Evolutionary conservation across 2,888 invertebrate species (phyloP).

Genomic region (Drosophila sordidula): DNA sequence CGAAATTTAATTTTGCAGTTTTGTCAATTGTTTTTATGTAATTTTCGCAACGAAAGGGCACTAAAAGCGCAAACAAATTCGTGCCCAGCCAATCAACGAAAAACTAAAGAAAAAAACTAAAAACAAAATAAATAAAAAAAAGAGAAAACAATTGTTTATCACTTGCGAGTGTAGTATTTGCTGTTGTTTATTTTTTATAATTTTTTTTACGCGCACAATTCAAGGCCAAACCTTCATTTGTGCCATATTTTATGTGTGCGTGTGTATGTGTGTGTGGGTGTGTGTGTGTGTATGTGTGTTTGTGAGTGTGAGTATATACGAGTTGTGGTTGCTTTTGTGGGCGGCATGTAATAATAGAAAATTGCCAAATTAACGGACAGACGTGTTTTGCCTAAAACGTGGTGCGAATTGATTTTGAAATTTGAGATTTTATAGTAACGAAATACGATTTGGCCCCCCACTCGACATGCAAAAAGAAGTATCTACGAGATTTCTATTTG

Average conservation of each 20-base stretch:
- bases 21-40: constrained; percentile 52
- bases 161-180: constrained; percentile 24
- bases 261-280: background rate
- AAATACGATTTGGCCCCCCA: background rate
- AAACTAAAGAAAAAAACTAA: constrained; percentile 7
- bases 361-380: constrained; percentile 54
- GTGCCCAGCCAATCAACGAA: constrained; percentile 48
- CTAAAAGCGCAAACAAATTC: constrained; percentile 46
- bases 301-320: constrained; percentile 5
- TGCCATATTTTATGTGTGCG: constrained; percentile 53
- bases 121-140: constrained; percentile 27
- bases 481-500: constrained; percentile 51
- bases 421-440: constrained; percentile 1
- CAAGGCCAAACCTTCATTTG: constrained; percentile 75
- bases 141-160: constrained; percentile 78
- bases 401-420: constrained; percentile 47
- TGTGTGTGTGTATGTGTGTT: background rate
- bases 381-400: constrained; percentile 20
- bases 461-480: constrained; percentile 15
- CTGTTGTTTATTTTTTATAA: constrained; percentile 12
- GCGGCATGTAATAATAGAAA: constrained; percentile 54
- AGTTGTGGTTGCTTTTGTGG: constrained; percentile 35
- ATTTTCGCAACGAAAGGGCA: constrained; percentile 51
- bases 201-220: constrained; percentile 60
- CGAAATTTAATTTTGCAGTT: constrained; percentile 31